Evolutionary conservation across 2,888 invertebrate species (phyloP).

Genomic region (Yponomeuta plumbellus): DNA sequence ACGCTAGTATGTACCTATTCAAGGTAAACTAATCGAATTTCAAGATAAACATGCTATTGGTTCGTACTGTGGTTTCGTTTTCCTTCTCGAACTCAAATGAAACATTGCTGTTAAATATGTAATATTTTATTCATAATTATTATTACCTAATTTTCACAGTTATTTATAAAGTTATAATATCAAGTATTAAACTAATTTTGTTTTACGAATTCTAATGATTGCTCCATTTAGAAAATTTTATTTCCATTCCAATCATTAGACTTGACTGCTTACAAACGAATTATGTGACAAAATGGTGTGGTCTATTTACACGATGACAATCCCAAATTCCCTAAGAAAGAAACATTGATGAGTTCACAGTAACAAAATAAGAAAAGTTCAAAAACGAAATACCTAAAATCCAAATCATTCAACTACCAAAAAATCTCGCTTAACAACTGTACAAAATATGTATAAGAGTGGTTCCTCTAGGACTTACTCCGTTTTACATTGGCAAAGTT

Average conservation of each 20-base stretch:
- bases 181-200: conserved; percentile 75
- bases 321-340: conserved; percentile 79
- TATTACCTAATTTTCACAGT: conserved; percentile 77
- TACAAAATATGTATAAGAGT: conserved; percentile 69
- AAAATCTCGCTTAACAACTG: conserved; percentile 71
- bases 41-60: too few relatives aligned
- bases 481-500: conserved; percentile 55
- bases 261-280: conserved; percentile 59
- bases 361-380: conserved; percentile 66
- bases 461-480: conserved; percentile 69
- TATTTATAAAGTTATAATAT: conserved; percentile 79
- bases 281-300: conserved; percentile 71
- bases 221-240: conserved; percentile 74
- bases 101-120: conserved; percentile 69
- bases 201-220: conserved; percentile 75
- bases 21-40: too few relatives aligned
- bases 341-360: conserved; percentile 82
- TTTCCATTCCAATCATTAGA: conserved; percentile 74
- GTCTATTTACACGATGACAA: conserved; percentile 79
- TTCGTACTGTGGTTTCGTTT: too few relatives aligned
- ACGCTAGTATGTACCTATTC: too few relatives aligned
- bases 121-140: conserved; percentile 77
- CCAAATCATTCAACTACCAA: conserved; percentile 67
- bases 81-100: conserved; percentile 35
- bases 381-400: conserved; percentile 65